Percentiles rank a stretch among this genome's conserved stretches.
These are phyloP conservation scores for Manis javanica DNA, from an alignment of 2,797 vertebrate species.

Conservation along the genomic window DNA sequence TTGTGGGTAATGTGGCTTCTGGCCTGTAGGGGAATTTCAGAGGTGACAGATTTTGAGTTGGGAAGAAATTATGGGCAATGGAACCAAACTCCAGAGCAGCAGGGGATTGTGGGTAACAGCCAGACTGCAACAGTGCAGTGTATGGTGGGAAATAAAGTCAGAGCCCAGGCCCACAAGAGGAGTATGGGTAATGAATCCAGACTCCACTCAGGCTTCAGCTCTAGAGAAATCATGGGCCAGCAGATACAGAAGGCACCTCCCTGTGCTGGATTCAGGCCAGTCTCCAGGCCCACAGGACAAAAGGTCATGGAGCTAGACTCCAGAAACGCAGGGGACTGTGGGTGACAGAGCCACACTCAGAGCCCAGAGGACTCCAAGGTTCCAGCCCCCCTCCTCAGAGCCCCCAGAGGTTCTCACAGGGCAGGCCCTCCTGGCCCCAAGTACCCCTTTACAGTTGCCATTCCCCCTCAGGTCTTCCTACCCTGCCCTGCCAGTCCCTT, in stretches of 20 bases:
- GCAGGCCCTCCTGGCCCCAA: neutral
- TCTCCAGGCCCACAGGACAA: neutral
- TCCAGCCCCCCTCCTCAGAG: neutral
- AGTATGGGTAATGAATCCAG: neutral
- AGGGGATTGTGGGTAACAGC: slow-evolving; percentile 31
- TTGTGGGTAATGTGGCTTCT: slow-evolving; percentile 22
- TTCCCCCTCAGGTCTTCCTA: neutral
- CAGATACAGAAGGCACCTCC: neutral
- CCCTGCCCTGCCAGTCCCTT: neutral
- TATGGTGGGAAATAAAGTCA: neutral
- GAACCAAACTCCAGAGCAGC: slow-evolving; percentile 5
- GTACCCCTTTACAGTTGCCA: too few relatives aligned
- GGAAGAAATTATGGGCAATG: neutral
- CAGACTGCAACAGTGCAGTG: neutral
- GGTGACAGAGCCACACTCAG: neutral
- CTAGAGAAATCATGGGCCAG: neutral
- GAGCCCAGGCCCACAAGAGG: neutral
- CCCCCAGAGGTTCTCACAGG: neutral
- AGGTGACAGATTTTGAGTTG: slow-evolving; percentile 11
- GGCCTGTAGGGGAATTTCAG: neutral
- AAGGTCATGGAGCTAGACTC: neutral
- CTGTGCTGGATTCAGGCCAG: neutral
- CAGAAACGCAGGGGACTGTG: neutral
- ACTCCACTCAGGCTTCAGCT: neutral
- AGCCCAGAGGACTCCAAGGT: neutral